Evolutionary conservation across 2,113 vertebrate species (phyloP).

Genomic region (Serinus canaria): DNA sequence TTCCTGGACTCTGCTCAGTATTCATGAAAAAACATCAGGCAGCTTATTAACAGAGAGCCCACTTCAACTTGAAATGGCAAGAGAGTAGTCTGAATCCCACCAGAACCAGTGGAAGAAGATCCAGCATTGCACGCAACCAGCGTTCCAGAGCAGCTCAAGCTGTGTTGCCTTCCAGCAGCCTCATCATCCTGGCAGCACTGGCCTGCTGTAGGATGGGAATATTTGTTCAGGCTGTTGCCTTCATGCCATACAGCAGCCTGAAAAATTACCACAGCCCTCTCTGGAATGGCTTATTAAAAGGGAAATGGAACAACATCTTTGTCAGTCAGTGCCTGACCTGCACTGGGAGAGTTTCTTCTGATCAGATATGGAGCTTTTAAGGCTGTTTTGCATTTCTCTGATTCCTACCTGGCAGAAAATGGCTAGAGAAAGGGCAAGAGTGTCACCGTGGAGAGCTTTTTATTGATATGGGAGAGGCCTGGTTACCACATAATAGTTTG

Average conservation of each 20-base stretch:
- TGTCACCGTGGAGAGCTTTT: not conserved
- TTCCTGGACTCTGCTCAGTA: not conserved
- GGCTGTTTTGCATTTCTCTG: constrained; percentile 30
- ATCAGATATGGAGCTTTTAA: constrained; percentile 42
- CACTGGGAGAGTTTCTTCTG: not conserved
- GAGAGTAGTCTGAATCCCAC: not conserved
- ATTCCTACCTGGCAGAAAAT: constrained; percentile 39
- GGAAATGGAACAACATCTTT: not conserved
- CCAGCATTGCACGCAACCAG: not conserved
- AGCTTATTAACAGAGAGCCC: not conserved
- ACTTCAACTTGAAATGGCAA: not conserved
- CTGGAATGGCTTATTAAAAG: not conserved
- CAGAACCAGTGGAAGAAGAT: not conserved
- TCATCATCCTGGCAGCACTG: not conserved
- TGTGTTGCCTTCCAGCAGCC: not conserved
- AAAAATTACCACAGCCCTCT: not conserved
- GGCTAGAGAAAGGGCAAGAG: not conserved
- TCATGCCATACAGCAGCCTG: not conserved
- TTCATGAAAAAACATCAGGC: not conserved
- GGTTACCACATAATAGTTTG: not conserved
- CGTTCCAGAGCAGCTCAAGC: not conserved
- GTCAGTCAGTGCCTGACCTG: not conserved
- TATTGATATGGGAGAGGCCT: not conserved
- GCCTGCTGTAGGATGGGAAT: not conserved
- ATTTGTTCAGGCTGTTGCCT: not conserved